Evolutionary conservation across 2,113 vertebrate species (phyloP).

Genomic region (Deroptyus accipitrinus): DNA sequence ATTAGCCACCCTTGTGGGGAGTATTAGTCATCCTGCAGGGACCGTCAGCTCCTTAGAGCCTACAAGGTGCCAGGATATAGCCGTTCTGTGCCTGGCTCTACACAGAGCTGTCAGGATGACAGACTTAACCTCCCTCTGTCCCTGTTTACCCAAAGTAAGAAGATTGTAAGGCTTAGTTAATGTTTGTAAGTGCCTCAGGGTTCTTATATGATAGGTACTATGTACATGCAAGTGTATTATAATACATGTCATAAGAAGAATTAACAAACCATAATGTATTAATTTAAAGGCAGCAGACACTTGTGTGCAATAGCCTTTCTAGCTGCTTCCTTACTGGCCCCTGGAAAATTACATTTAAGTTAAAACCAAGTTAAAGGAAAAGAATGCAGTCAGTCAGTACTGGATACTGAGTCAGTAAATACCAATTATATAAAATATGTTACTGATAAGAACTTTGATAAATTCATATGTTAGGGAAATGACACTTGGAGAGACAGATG

Average conservation of each 20-base stretch:
- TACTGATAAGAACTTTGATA: not conserved
- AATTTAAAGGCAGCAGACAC: conserved; percentile 35
- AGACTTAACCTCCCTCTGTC: conserved; percentile 62
- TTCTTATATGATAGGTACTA: not conserved
- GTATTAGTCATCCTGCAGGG: not conserved
- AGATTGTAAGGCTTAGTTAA: conserved; percentile 60
- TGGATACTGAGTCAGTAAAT: not conserved
- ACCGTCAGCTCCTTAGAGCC: not conserved
- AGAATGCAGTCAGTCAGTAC: not conserved
- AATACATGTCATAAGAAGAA: conserved; percentile 38
- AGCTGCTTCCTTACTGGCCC: not conserved
- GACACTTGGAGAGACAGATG: not conserved
- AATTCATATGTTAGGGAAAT: not conserved
- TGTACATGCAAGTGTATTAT: conserved; percentile 26
- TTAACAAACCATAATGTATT: conserved; percentile 43
- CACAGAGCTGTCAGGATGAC: conserved; percentile 48
- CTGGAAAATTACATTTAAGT: not conserved
- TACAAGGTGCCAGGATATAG: not conserved
- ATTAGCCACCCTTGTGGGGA: not conserved
- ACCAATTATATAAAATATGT: not conserved
- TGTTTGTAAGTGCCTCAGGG: conserved; percentile 60
- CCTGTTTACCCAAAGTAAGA: conserved; percentile 67
- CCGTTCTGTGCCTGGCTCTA: not conserved
- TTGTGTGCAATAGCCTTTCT: not conserved
- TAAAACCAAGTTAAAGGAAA: conserved; percentile 27